A percentile compares a stretch with the other conserved stretches of the same genome.
Evolutionary conservation across 2,797 vertebrate genomes (phyloP).

Genomic region (Luscinia luscinia): DNA sequence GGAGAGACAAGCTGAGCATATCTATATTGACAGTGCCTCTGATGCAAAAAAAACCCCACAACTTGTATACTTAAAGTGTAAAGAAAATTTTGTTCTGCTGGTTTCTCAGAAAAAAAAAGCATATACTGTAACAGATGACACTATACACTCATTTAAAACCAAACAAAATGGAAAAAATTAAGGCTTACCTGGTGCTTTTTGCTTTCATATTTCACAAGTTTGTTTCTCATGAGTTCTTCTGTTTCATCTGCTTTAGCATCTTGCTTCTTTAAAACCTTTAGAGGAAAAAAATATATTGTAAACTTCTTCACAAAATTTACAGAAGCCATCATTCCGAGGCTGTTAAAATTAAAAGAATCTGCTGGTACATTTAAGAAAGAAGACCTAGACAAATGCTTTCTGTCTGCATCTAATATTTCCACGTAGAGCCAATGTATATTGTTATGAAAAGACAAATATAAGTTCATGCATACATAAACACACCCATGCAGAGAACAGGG

Average conservation of each 20-base stretch:
- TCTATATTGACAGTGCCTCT: neutral
- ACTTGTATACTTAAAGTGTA: neutral
- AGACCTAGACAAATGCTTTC: neutral
- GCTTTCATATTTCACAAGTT: slow-evolving; percentile 82
- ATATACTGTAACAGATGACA: neutral
- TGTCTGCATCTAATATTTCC: neutral
- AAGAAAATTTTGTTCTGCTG: neutral
- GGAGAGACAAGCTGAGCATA: neutral
- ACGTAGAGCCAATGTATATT: neutral
- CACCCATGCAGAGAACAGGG: neutral
- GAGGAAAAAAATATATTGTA: neutral
- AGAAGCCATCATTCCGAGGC: neutral
- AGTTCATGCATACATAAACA: neutral
- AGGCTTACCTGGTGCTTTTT: slow-evolving; percentile 85
- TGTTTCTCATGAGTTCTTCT: slow-evolving; percentile 79
- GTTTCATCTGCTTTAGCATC: slow-evolving; percentile 75
- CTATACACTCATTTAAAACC: neutral
- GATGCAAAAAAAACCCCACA: neutral
- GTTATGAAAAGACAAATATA: slow-evolving; percentile 8
- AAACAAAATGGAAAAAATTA: neutral
- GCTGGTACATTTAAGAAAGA: slow-evolving; percentile 8
- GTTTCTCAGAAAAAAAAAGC: neutral
- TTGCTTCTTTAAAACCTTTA: slow-evolving; percentile 82
- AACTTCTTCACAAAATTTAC: neutral
- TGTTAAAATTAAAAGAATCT: neutral